Evolutionary conservation across 2,888 invertebrate genomes (phyloP).

Genomic region (Seladonia tumulorum): DNA sequence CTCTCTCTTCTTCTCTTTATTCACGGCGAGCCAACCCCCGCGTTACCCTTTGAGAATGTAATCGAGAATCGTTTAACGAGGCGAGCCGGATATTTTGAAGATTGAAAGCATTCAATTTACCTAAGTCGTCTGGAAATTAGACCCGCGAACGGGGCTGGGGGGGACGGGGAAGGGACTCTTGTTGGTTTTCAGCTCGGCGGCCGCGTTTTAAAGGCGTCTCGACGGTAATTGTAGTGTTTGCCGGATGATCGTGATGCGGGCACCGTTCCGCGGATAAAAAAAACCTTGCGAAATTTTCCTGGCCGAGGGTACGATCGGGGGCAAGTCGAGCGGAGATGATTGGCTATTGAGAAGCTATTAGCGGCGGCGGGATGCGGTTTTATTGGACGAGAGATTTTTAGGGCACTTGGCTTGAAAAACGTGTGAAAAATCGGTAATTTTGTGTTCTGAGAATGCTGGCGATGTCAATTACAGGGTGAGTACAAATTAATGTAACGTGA

Average conservation of each 20-base stretch:
- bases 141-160: not conserved
- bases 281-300: not conserved
- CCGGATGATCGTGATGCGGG: constrained; percentile 2
- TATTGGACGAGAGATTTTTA: not conserved
- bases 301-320: not conserved
- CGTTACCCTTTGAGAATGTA: constrained; percentile 26
- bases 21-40: not conserved
- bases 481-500: no score
- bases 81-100: constrained; percentile 32
- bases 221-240: constrained; percentile 7
- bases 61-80: constrained; percentile 33
- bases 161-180: not conserved
- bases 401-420: not conserved
- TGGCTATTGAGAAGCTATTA: constrained; percentile 4
- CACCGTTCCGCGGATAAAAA: not conserved
- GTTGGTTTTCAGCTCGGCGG: constrained; percentile 4
- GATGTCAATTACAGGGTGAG: no score
- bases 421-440: not conserved
- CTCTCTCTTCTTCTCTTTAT: not conserved
- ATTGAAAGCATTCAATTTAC: constrained; percentile 38
- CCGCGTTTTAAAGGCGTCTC: not conserved
- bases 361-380: not conserved
- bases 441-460: no score
- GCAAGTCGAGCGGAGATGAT: not conserved
- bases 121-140: constrained; percentile 38